Base-by-base conservation (phyloP, 2,888 invertebrate species). In the Ichneumoninae sp. region DNA sequence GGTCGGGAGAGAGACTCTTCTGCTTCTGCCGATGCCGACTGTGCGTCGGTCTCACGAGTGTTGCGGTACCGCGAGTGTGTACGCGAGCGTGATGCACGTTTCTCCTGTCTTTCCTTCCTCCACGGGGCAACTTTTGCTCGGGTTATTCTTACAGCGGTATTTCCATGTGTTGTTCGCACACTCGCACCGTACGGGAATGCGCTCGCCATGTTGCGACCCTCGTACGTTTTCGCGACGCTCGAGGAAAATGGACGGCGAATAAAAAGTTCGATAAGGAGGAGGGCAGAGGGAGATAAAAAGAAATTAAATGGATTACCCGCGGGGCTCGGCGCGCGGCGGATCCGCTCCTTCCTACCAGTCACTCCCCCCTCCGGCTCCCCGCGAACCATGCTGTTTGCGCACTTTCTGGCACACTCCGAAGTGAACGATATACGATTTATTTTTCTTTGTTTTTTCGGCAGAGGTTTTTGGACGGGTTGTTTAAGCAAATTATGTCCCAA, bases 231-330 rank as follows among this genome's bases (percentile, higher is more conserved):
- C 68, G 68, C 68, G 73, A 73, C 60, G 77, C 68, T 79, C 50
- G 70, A 3, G 69, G 63, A 65, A 60, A 84, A 74, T 63, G 66
- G 13, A 69, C 44, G 73, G 60, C 52, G 40, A 65, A 75, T 52
- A 47, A 73, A 50, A 65, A 44, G 30, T 22, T 63, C 65, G 83
- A 83, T 83, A 83, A 83, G 83, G 57, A 65, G 44, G 65, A 65
- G 33, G 33, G 36, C 40, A 63, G 57, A 74, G 60, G 40, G 57
- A 16, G 19, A 81, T 77, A 81, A 81, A 81, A 81, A 83, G 69
- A 81, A 83, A 83, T 81, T 83, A 81, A 83, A 83, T 81, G 83
- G 77, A 81, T 81, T 77, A 77, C 71, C 68, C 80, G 57, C 44
- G 63, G 68, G n/a, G 52, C 50, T 66, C 81, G 81, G 80, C 77